Evolutionary conservation across 2,113 vertebrate genomes (phyloP).

Genomic region (Stigmatopora argus): DNA sequence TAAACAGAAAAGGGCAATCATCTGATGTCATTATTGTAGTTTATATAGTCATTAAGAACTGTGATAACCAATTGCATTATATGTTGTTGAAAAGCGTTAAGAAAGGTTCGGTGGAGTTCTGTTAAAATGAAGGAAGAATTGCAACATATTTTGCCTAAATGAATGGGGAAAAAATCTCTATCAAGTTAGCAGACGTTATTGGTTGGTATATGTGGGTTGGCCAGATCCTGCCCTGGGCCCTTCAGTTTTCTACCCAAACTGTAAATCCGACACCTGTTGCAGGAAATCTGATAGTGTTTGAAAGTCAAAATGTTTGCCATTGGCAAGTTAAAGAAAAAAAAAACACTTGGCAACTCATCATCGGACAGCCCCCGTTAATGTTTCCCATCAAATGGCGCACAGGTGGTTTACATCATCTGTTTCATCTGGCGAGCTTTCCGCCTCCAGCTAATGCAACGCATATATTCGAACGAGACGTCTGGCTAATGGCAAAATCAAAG

Average conservation of each 20-base stretch:
- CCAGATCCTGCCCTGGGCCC: not conserved
- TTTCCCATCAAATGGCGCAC: not conserved
- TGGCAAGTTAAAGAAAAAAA: no score
- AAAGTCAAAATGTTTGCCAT: not conserved
- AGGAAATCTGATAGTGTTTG: not conserved
- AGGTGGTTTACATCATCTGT: conserved; percentile 4
- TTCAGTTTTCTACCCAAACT: not conserved
- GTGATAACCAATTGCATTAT: not conserved
- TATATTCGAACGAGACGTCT: conserved; percentile 10
- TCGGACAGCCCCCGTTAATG: not conserved
- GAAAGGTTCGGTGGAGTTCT: not conserved
- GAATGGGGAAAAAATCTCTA: not conserved
- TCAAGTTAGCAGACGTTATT: not conserved
- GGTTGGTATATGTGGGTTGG: not conserved
- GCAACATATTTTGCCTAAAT: no score
- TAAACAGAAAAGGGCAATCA: no score
- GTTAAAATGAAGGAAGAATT: not conserved
- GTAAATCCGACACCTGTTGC: not conserved
- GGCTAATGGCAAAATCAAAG: conserved; percentile 34
- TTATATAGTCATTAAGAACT: no score
- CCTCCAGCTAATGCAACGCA: not conserved
- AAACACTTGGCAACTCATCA: not conserved
- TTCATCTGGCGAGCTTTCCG: not conserved
- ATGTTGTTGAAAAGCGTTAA: not conserved
- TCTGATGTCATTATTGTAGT: no score